These are phyloP conservation scores for Pluvianellus socialis DNA, from an alignment of 2,113 vertebrate genomes.

Conservation along the genomic window DNA sequence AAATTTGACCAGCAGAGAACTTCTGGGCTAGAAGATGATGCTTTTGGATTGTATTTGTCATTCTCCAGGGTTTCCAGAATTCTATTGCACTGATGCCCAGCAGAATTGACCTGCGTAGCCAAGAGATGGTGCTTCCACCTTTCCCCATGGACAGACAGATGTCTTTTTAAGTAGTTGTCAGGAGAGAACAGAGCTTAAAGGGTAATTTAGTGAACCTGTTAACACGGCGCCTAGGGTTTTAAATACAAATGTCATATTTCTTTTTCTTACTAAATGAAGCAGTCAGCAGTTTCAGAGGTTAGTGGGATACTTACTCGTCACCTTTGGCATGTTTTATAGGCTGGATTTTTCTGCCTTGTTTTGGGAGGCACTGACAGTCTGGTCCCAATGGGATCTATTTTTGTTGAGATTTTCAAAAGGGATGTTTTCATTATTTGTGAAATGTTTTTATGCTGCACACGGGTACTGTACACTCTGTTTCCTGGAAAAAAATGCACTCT, in stretches of 20 bases:
- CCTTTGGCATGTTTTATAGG: constrained; percentile 54
- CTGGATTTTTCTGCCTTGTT: constrained; percentile 65
- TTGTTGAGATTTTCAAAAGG: constrained; percentile 65
- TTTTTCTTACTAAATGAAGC: constrained; percentile 44
- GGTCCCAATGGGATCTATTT: constrained; percentile 70
- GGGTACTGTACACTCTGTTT: constrained; percentile 62
- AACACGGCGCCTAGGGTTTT: background rate
- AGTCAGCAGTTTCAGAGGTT: constrained; percentile 44
- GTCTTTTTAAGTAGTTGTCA: background rate
- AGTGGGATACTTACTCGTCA: constrained; percentile 29
- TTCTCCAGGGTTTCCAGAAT: background rate
- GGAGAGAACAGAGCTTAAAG: background rate
- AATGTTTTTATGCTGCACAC: constrained; percentile 63
- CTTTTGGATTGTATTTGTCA: background rate
- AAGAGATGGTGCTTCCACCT: background rate
- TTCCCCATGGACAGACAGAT: background rate
- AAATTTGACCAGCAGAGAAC: background rate
- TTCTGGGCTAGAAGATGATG: background rate
- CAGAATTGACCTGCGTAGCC: background rate
- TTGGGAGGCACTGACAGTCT: constrained; percentile 67
- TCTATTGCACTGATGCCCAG: background rate
- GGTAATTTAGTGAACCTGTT: constrained; percentile 11
- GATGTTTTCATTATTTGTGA: constrained; percentile 65
- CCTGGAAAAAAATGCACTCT: constrained; percentile 61
- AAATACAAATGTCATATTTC: constrained; percentile 55